Percentiles rank a stretch among this genome's conserved stretches.
phyloP scores from a whole-genome alignment of 2,113 vertebrate genomes.

The Corythornis cristatus region DNA sequence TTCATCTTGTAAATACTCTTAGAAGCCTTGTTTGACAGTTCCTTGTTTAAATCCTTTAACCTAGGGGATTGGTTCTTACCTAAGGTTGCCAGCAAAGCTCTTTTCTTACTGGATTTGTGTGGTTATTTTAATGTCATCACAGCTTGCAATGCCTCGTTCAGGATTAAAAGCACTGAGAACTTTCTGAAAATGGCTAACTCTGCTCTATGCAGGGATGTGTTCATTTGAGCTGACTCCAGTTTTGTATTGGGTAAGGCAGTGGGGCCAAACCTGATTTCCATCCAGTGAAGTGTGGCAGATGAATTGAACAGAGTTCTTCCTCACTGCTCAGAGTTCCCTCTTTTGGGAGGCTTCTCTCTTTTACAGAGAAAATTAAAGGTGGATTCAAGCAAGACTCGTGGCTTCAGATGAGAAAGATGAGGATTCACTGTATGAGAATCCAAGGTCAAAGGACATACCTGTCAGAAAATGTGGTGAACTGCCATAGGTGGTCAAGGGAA shows the following conservation, averaged over 20 bases:
- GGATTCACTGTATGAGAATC: not conserved
- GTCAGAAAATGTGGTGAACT: not conserved
- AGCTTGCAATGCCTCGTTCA: not conserved
- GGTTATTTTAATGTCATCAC: not conserved
- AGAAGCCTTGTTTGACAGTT: not conserved
- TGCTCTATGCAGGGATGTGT: not conserved
- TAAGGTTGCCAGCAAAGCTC: not conserved
- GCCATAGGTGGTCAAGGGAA: too few relatives aligned
- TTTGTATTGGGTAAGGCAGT: not conserved
- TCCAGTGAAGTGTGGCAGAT: not conserved
- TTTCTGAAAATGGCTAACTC: not conserved
- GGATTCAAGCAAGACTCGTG: not conserved
- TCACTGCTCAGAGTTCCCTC: not conserved
- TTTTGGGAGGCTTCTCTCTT: not conserved
- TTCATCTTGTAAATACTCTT: not conserved
- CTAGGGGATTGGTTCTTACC: not conserved
- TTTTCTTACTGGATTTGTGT: not conserved
- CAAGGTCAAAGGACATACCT: not conserved
- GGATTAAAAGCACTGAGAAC: not conserved
- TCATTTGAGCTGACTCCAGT: not conserved
- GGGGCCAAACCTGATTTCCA: not conserved
- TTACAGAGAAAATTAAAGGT: not conserved
- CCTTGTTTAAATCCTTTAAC: not conserved
- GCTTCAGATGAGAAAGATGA: not conserved
- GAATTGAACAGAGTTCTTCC: fast-evolving